A percentile compares a stretch with the other conserved stretches of the same genome.
Conservation (phyloP, 2,113 vertebrate species). For the Pseudorectes ferrugineus region DNA sequence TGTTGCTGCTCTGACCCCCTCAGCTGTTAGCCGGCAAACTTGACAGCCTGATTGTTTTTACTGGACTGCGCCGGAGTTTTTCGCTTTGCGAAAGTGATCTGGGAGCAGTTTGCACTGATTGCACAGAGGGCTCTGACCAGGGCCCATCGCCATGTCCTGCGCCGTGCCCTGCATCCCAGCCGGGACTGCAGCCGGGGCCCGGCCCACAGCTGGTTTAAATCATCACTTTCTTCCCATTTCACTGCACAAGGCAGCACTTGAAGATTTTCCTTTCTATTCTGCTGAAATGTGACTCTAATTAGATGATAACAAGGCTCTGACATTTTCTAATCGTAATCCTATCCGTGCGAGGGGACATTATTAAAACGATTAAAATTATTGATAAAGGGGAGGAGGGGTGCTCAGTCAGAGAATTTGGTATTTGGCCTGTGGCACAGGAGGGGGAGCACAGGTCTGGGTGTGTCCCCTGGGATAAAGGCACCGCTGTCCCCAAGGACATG, state of each 20-base stretch:
- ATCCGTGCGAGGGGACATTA: slow-evolving; percentile 41
- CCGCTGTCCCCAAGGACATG: fast-evolving
- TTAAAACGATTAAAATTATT: slow-evolving; percentile 47
- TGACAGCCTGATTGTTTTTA: slow-evolving; percentile 63
- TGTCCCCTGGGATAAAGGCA: background rate
- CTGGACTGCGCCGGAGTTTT: background rate
- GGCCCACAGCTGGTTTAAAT: slow-evolving; percentile 63
- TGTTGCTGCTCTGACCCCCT: slow-evolving; percentile 65
- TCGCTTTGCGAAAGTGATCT: background rate
- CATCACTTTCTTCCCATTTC: slow-evolving; percentile 64
- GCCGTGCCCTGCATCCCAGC: background rate
- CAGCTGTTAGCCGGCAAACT: slow-evolving; percentile 51
- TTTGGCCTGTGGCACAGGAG: background rate
- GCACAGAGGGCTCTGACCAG: background rate
- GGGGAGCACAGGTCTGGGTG: background rate
- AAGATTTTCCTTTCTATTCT: slow-evolving; percentile 55
- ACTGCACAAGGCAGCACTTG: slow-evolving; percentile 33
- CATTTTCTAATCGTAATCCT: slow-evolving; percentile 71
- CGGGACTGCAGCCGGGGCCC: background rate
- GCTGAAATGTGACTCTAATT: slow-evolving; percentile 71
- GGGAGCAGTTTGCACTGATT: slow-evolving; percentile 49
- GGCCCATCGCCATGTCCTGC: background rate
- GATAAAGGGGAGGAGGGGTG: slow-evolving; percentile 31
- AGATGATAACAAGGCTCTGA: slow-evolving; percentile 73
- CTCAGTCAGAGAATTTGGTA: background rate